Evolutionary conservation across 2,888 invertebrate genomes (phyloP).

Genomic region (Ornithoptera alexandrae): DNA sequence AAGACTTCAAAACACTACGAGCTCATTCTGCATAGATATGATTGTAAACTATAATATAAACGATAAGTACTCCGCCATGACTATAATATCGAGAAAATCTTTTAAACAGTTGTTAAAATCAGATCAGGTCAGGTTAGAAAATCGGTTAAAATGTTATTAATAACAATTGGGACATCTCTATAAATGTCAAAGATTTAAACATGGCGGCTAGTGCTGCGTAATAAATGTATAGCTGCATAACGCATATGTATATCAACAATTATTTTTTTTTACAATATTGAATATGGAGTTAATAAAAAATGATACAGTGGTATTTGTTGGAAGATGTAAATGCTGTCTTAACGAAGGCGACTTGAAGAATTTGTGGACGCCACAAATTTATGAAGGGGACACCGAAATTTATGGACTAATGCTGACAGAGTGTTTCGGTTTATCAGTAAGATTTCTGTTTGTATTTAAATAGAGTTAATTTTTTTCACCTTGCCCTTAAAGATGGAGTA

Average conservation of each 20-base stretch:
- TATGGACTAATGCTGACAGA: conserved; percentile 59
- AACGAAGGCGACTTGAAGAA: conserved; percentile 48
- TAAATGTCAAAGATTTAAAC: background rate
- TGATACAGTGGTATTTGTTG: background rate
- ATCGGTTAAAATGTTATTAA: no score
- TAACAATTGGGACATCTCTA: no score
- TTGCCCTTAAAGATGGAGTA: no score
- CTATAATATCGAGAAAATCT: no score
- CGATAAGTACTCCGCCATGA: no score
- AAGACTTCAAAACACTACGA: no score
- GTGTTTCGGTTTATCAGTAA: conserved; percentile 58
- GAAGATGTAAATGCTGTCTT: conserved; percentile 57
- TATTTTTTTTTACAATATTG: conserved; percentile 32
- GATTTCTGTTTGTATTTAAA: conserved; percentile 31
- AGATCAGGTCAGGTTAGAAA: no score
- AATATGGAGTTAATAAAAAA: conserved; percentile 6
- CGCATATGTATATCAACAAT: background rate
- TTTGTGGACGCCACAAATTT: conserved; percentile 51
- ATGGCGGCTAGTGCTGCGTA: background rate
- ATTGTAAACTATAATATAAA: no score
- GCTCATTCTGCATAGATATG: no score
- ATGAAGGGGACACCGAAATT: conserved; percentile 44
- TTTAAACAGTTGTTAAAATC: no score
- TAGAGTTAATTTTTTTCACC: no score
- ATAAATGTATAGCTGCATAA: background rate